Evolutionary conservation across 2,797 vertebrate species (phyloP).

Genomic region (Fistularia commersonii): DNA sequence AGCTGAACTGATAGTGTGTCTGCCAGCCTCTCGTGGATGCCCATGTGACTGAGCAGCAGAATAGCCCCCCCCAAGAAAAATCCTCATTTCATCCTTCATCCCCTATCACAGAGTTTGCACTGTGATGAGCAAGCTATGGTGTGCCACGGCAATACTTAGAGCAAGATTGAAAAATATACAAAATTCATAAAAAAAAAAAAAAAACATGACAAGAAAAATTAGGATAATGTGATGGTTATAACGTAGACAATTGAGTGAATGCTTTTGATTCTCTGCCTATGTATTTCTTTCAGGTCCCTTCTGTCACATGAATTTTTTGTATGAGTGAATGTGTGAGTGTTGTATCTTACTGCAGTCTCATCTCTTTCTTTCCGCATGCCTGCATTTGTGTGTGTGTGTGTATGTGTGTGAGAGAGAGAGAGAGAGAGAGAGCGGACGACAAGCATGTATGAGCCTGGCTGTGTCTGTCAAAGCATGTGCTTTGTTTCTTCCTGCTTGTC

Average conservation of each 20-base stretch:
- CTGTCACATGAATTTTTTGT: background rate
- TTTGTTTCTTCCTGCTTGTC: conserved; percentile 8
- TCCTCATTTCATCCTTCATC: conserved; percentile 31
- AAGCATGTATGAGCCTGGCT: conserved; percentile 4
- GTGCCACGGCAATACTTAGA: conserved; percentile 30
- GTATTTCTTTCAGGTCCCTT: no score
- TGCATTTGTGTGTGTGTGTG: conserved; percentile 15
- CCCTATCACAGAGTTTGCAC: conserved; percentile 31
- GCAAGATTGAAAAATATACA: conserved; percentile 31
- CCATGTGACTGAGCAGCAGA: conserved; percentile 65
- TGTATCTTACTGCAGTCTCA: conserved; percentile 36
- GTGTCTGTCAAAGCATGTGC: conserved; percentile 5
- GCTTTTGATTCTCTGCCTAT: no score
- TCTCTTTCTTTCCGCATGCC: conserved; percentile 3
- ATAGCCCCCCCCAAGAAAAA: no score
- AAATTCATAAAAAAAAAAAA: conserved; percentile 4
- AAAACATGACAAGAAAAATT: conserved; percentile 4
- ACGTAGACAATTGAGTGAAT: no score
- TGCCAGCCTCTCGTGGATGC: conserved; percentile 50
- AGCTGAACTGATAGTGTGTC: conserved; percentile 25
- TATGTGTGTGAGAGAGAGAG: background rate
- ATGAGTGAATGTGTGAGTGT: conserved; percentile 42
- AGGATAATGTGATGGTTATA: no score
- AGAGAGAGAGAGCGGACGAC: background rate
- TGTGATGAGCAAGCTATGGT: conserved; percentile 35